Percentiles rank a stretch among this genome's conserved stretches.
Evolutionary conservation across 2,888 invertebrate species (phyloP).

Genomic region (Melipona bicolor): DNA sequence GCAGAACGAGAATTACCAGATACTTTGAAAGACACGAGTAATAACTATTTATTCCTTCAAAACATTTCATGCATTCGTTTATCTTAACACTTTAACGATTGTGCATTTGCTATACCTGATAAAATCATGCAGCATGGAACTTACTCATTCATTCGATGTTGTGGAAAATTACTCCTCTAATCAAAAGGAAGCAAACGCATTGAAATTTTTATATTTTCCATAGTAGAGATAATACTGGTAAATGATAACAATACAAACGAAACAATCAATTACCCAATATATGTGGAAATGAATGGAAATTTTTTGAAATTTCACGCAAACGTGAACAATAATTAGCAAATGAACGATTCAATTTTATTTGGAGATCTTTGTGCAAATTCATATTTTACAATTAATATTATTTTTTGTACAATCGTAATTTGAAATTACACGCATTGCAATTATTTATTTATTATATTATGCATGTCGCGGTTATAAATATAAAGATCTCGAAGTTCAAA

Average conservation of each 20-base stretch:
- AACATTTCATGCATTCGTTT: not conserved
- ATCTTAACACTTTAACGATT: not conserved
- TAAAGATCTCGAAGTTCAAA: conserved; percentile 35
- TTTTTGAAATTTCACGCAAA: not conserved
- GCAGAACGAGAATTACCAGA: conserved; percentile 28
- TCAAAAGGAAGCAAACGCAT: not conserved
- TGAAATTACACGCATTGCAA: too few species aligned
- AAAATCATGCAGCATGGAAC: not conserved
- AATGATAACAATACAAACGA: not conserved
- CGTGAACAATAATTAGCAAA: not conserved
- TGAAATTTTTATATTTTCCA: not conserved
- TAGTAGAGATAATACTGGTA: not conserved
- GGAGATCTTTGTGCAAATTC: not conserved
- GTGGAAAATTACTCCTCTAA: conserved; percentile 4
- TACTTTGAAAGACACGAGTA: conserved; percentile 29
- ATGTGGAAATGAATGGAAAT: not conserved
- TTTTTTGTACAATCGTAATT: too few species aligned
- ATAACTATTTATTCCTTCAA: conserved; percentile 19
- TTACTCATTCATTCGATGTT: not conserved
- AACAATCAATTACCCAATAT: not conserved
- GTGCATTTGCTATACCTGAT: not conserved
- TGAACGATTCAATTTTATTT: not conserved
- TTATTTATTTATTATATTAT: not conserved
- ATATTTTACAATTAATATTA: too few species aligned
- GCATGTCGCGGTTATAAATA: not conserved